phyloP scores from a whole-genome alignment of 2,888 invertebrate genomes.

The Chrysolina oricalcia region DNA sequence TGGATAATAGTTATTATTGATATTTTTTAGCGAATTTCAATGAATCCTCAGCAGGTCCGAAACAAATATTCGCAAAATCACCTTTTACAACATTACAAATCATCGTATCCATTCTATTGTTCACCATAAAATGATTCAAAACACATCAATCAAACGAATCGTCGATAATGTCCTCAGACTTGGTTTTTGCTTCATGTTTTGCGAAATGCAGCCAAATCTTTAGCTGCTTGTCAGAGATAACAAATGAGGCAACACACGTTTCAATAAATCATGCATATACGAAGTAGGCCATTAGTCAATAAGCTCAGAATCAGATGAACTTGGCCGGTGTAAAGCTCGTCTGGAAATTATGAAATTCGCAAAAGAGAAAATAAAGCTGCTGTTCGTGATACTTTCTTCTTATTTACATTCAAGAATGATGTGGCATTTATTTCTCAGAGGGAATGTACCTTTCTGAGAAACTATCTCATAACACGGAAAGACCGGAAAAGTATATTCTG shows the following conservation, averaged over 20 bases:
- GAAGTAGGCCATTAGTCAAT: slow-evolving; percentile 24
- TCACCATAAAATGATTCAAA: background rate
- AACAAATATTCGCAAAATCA: background rate
- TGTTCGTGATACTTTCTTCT: background rate
- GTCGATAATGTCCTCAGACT: slow-evolving; percentile 19
- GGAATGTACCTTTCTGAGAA: too few relatives aligned
- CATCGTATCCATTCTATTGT: background rate
- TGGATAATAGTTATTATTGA: too few relatives aligned
- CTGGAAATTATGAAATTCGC: background rate
- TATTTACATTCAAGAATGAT: too few relatives aligned
- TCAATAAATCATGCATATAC: slow-evolving; percentile 26
- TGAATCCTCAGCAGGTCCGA: too few relatives aligned
- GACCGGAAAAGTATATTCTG: too few relatives aligned
- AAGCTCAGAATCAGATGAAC: background rate
- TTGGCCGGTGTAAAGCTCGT: background rate
- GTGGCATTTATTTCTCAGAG: too few relatives aligned
- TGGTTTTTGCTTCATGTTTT: slow-evolving; percentile 14
- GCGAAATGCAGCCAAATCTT: slow-evolving; percentile 31
- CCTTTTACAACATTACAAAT: background rate
- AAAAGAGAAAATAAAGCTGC: background rate
- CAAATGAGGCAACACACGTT: slow-evolving; percentile 33
- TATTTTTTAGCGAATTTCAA: too few relatives aligned
- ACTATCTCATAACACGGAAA: too few relatives aligned
- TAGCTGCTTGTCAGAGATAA: slow-evolving; percentile 32
- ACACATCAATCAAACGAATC: slow-evolving; percentile 17